Evolutionary conservation across 1,140 invertebrate genomes (phyloP).

Genomic region (Drosophila varians): DNA sequence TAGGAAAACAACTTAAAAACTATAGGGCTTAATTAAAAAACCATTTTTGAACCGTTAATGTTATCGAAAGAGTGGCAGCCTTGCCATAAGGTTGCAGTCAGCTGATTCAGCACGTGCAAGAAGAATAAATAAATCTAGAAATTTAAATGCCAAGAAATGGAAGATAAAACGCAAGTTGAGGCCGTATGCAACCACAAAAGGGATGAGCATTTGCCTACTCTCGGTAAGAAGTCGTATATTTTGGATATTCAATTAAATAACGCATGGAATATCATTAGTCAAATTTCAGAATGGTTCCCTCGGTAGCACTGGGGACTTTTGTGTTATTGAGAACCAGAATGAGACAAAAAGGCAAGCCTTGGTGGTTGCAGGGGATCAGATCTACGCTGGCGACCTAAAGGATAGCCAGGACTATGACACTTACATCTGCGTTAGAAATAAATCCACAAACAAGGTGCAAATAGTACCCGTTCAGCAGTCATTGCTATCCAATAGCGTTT

Average conservation of each 20-base stretch:
- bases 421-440: conserved; percentile 68
- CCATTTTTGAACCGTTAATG: neutral
- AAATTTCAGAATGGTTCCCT: conserved; percentile 76
- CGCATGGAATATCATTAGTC: conserved; percentile 27
- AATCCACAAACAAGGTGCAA: conserved; percentile 61
- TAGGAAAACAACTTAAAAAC: neutral
- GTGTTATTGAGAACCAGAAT: conserved; percentile 13
- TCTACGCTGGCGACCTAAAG: conserved; percentile 50
- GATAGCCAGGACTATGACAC: conserved; percentile 53
- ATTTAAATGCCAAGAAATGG: conserved; percentile 40
- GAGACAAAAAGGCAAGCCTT: conserved; percentile 41
- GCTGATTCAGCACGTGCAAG: conserved; percentile 28
- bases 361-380: conserved; percentile 47
- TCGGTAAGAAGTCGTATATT: conserved; percentile 43
- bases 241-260: neutral
- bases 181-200: conserved; percentile 33
- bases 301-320: conserved; percentile 36
- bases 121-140: no score
- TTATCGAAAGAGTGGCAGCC: neutral
- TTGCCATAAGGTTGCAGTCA: neutral
- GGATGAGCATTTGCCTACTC: conserved; percentile 30
- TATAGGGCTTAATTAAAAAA: neutral
- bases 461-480: conserved; percentile 67
- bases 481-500: conserved; percentile 62
- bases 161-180: conserved; percentile 58